A percentile compares a stretch with the other conserved stretches of the same genome.
Evolutionary conservation across 1,140 invertebrate species (phyloP).

Genomic region (Ericerus pela): DNA sequence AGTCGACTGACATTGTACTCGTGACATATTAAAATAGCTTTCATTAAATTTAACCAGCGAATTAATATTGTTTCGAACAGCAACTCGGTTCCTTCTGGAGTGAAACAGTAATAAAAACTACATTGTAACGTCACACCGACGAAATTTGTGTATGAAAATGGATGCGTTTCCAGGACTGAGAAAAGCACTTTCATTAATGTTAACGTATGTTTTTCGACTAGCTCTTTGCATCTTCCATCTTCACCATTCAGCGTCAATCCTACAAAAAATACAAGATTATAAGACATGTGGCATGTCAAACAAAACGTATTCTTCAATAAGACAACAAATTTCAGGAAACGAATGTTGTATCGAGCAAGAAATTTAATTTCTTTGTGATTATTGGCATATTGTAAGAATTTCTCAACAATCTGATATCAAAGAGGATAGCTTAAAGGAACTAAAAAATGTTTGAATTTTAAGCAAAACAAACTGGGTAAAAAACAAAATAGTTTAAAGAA

Average conservation of each 20-base stretch:
- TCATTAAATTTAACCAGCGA: constrained; percentile 77
- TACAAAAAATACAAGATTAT: too few species aligned
- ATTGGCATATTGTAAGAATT: too few species aligned
- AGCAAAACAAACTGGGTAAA: too few species aligned
- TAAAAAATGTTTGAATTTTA: too few species aligned
- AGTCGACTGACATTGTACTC: constrained; percentile 41
- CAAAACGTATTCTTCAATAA: too few species aligned
- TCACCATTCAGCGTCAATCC: background rate
- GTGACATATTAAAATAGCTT: constrained; percentile 58
- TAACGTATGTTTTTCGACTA: constrained; percentile 65
- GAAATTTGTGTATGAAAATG: constrained; percentile 61
- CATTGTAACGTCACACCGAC: constrained; percentile 65
- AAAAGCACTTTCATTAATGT: constrained; percentile 62
- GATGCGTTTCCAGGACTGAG: constrained; percentile 56
- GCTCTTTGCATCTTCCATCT: constrained; percentile 34
- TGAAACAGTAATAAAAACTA: constrained; percentile 71
- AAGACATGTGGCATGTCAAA: too few species aligned
- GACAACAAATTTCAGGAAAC: too few species aligned
- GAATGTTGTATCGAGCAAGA: too few species aligned
- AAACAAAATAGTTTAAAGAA: too few species aligned
- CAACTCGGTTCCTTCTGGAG: constrained; percentile 51
- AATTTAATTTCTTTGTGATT: too few species aligned
- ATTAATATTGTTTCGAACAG: constrained; percentile 74
- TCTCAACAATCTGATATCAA: too few species aligned
- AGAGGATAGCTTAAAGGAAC: too few species aligned